These are phyloP conservation scores for Drosophila saltans DNA, from an alignment of 1,140 invertebrate species.

Conservation along the genomic window DNA sequence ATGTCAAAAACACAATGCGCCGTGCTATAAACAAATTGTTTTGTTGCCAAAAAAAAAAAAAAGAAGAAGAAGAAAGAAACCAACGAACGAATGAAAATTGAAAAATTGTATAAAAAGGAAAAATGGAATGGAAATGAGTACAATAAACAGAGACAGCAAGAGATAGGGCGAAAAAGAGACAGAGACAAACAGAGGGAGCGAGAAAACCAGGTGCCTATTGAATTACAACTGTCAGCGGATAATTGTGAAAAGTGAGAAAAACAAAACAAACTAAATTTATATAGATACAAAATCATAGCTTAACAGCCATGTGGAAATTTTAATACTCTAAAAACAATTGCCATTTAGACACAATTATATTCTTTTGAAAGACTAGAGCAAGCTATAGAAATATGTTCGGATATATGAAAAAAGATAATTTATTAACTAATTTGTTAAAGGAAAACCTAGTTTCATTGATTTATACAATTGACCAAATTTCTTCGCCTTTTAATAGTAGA, in stretches of 20 bases:
- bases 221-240: constrained; percentile 28
- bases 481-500: no score
- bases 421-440: no score
- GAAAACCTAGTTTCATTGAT: no score
- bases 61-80: constrained; percentile 25
- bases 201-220: constrained; percentile 30
- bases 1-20: constrained; percentile 74
- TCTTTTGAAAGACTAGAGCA: no score
- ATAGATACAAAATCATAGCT: not conserved
- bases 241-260: constrained; percentile 11
- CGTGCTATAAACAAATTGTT: constrained; percentile 79
- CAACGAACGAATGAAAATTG: constrained; percentile 48
- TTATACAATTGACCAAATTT: no score
- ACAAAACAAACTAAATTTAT: not conserved
- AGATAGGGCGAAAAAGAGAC: constrained; percentile 31
- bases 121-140: constrained; percentile 56
- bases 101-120: constrained; percentile 40
- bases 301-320: not conserved
- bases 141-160: constrained; percentile 30
- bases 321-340: not conserved
- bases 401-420: no score
- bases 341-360: no score
- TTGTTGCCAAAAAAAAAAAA: constrained; percentile 56
- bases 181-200: not conserved
- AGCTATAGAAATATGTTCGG: no score